These are phyloP conservation scores for Clarias gariepinus DNA, from an alignment of 2,113 vertebrate species.

Conservation along the genomic window DNA sequence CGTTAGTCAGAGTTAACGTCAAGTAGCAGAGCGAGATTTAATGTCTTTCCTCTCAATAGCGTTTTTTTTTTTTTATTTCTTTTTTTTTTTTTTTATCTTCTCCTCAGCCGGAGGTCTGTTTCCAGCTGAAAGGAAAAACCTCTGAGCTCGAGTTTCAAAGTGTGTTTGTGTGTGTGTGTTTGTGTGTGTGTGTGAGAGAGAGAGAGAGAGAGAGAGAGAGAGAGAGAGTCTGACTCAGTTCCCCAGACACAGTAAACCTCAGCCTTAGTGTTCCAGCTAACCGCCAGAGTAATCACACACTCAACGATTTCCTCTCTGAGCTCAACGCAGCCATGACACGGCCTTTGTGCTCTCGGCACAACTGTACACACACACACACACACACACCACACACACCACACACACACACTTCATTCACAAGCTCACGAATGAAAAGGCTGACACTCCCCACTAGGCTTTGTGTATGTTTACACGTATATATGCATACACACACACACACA, in stretches of 20 bases:
- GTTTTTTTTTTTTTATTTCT: background rate
- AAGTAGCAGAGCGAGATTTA: background rate
- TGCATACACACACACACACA: background rate
- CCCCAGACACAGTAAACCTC: slow-evolving; percentile 81
- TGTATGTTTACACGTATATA: background rate
- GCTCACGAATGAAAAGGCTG: background rate
- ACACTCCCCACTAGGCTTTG: background rate
- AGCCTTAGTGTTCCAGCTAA: slow-evolving; percentile 82
- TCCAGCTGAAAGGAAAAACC: slow-evolving; percentile 36
- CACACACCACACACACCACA: background rate
- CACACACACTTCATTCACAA: background rate
- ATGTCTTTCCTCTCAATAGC: slow-evolving; percentile 13
- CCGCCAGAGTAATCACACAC: slow-evolving; percentile 87
- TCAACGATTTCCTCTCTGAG: slow-evolving; percentile 58
- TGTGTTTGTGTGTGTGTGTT: slow-evolving; percentile 79
- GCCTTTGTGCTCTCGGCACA: background rate
- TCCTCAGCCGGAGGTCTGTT: slow-evolving; percentile 14
- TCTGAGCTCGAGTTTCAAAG: background rate
- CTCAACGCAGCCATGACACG: slow-evolving; percentile 21
- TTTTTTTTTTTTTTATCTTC: background rate
- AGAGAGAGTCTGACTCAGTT: slow-evolving; percentile 86
- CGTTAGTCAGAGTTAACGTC: background rate
- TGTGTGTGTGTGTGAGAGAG: slow-evolving; percentile 81
- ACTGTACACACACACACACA: background rate
- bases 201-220: slow-evolving; percentile 82